Evolutionary conservation across 2,113 vertebrate species (phyloP), one percentile per base, ranked within the genome.

Genomic region (Orthonyx spaldingii): DNA sequence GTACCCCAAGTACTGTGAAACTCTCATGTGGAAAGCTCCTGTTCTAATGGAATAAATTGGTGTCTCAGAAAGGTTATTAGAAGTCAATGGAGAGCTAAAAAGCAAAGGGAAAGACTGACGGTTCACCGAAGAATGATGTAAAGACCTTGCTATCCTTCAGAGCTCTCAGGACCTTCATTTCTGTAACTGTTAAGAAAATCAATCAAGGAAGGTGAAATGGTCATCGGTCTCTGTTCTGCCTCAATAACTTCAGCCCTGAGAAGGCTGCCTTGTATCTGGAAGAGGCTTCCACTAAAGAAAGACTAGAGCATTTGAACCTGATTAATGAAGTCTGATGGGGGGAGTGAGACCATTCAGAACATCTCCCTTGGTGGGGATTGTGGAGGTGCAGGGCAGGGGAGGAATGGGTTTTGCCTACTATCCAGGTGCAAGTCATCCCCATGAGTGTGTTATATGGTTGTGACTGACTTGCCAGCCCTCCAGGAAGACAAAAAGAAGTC

Each of bases 51-150:
- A 83, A 81, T 86, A 76, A 90, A 90, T 22, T 86, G 71, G 19
- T 85, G 52, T 88, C 79, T 95, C 71, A 80, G 55, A 91, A 91
- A 93, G 79, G 85, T 96, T 92, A 86, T 92, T 84, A 77, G 71
- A 90, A 92, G 86, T 69, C 83, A 92, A 37, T 35, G 46, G 42
- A 80, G 71, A 84, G 39, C n/a, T 94, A 88, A 94, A 42, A 90
- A 90, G 63, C 78, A 83, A 93, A 88, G 21, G 53, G 55, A 57
- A 92, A 84, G 42, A 61, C 57, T 79, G 75, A 52, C 4, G 4
- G 30, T 66, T 78, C 77, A n/a, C 64, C 1, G 0, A 74, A 86
- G 88, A 84, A 63, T 66, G 35, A 63, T 84, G 32, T 78, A 86
- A 94, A 88, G 89, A 88, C 33, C 39, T 80, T 41, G 35, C 30